Evolutionary conservation across 1,140 invertebrate species (phyloP), one percentile per base, ranked within the genome.

Genomic region (Druon quercuslanigerum): DNA sequence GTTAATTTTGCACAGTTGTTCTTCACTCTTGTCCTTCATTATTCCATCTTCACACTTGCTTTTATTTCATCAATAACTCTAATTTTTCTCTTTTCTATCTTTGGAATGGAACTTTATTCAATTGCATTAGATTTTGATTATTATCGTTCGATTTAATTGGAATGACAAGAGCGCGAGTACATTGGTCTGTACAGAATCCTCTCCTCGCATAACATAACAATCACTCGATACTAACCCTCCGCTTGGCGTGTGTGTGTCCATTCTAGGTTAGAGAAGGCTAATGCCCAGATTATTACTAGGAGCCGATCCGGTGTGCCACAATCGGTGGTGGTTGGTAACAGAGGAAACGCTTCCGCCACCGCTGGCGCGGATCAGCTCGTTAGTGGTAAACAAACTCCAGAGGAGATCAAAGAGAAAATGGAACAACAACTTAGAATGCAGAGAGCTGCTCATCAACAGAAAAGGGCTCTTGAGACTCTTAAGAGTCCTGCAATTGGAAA

Each of bases 381-480:
- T 72, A 92, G 92, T 81, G 87, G 91, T 16, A 94, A 94, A 87
- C 92, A 93, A 0, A 94, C 93, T 20, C 93, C 95, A 0, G 95
- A 96, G 74, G 96, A 98, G 84, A 95, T 97, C 54, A 97, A 97
- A 87, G 97, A 97, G 76, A 96, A 97, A 87, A 95, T 98, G 94
- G 97, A 98, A 85, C 96, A 96, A 79, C 96, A 98, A 83, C 89
- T 98, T 50, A 94, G 96, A 66, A 92, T 97, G 81, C 97, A 98
- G 87, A 90, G 97, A 75, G 94, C 96, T 19, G 96, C 96, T 1
- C 95, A 97, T 90, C 96, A 97, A 84, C 96, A 97, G 82, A 98
- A 98, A 86, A 91, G 96, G 76, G 94, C 94, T 7, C 83, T 95
- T 2, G 95, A 96, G 85, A 89, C 86, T 46, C 86, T 94, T 75